phyloP scores from a whole-genome alignment of 2,113 vertebrate genomes.

The Carettochelys insculpta region DNA sequence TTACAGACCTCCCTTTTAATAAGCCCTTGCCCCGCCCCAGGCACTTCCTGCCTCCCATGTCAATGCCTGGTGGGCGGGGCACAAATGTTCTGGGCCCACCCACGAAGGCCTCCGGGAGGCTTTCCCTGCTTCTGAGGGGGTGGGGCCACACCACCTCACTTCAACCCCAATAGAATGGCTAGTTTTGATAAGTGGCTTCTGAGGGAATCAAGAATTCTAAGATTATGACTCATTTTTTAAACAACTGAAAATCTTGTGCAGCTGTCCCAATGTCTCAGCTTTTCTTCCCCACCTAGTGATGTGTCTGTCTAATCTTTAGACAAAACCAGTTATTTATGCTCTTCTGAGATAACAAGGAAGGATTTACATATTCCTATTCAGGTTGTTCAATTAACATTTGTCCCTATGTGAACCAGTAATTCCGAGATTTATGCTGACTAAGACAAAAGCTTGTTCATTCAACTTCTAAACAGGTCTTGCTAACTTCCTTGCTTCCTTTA shows the following conservation, averaged over 20 bases:
- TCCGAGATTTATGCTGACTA: background rate
- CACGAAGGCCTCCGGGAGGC: too few relatives aligned
- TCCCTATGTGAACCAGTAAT: background rate
- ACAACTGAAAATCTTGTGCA: background rate
- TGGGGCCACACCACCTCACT: too few relatives aligned
- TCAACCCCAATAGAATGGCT: slow-evolving; percentile 14
- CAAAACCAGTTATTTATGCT: background rate
- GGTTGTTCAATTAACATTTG: background rate
- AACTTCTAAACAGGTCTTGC: background rate
- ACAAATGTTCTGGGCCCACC: too few relatives aligned
- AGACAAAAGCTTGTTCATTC: background rate
- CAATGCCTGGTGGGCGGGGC: too few relatives aligned
- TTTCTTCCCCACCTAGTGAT: background rate
- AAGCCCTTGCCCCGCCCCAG: too few relatives aligned
- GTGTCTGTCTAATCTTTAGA: background rate
- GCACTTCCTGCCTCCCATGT: too few relatives aligned
- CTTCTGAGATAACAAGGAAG: background rate
- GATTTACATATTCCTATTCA: background rate
- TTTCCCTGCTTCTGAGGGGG: too few relatives aligned
- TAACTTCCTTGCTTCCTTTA: background rate
- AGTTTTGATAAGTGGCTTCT: background rate
- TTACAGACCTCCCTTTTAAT: too few relatives aligned
- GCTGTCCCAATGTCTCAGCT: background rate
- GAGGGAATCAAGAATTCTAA: background rate
- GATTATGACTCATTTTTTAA: slow-evolving; percentile 21